Conservation (phyloP, 2,113 vertebrate genomes). For the Lichenostomus cassidix region DNA sequence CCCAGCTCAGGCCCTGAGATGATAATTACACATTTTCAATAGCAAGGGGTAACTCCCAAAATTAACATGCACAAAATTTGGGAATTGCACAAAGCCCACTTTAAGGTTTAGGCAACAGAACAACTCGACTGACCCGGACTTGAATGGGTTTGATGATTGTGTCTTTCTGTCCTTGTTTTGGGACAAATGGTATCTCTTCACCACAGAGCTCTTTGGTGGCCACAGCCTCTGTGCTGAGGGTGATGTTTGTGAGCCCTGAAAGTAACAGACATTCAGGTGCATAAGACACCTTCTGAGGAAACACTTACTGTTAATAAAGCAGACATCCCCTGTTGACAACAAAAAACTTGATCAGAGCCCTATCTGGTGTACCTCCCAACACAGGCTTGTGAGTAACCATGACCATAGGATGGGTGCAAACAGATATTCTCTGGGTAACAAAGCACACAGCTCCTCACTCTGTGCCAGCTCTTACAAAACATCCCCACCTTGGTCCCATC, state of each 20-base stretch:
- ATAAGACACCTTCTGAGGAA: neutral
- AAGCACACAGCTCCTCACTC: neutral
- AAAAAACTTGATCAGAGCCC: neutral
- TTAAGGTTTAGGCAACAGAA: neutral
- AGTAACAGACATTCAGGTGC: neutral
- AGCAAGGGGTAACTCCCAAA: neutral
- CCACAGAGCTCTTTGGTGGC: conserved; percentile 52
- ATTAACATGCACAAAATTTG: neutral
- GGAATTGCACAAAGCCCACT: neutral
- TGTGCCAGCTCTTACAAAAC: neutral
- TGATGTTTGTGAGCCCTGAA: conserved; percentile 55
- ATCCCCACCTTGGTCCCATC: neutral
- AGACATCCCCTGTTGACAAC: neutral
- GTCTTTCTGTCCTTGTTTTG: conserved; percentile 56
- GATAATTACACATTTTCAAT: neutral
- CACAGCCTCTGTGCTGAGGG: conserved; percentile 59
- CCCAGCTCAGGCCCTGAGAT: neutral
- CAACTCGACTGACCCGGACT: conserved; percentile 62
- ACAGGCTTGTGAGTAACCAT: neutral
- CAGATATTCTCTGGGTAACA: neutral
- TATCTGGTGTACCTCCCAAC: neutral
- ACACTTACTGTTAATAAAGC: neutral
- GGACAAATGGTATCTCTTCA: conserved; percentile 3
- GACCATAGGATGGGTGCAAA: neutral
- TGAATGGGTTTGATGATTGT: conserved; percentile 47